A percentile compares a stretch with the other conserved stretches of the same genome.
Conservation (phyloP, 2,113 vertebrate species). For the Abramis brama region DNA sequence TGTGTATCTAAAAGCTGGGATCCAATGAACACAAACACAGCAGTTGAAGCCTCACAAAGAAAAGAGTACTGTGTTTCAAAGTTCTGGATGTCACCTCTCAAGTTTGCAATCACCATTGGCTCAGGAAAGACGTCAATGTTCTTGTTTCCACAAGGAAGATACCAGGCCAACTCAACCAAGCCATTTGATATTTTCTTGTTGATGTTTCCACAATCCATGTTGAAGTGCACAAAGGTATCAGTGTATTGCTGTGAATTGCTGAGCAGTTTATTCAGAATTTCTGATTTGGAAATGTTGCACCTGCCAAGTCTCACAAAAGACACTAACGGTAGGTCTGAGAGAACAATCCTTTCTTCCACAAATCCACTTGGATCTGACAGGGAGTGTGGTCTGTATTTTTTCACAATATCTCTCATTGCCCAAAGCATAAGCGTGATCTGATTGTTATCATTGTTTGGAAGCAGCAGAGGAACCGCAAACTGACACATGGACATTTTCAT, state of each 20-base stretch:
- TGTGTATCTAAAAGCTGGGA: conserved; percentile 53
- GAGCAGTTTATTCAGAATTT: conserved; percentile 71
- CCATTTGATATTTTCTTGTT: conserved; percentile 69
- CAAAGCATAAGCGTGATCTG: too few relatives aligned
- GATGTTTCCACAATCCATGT: conserved; percentile 52
- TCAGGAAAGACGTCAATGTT: conserved; percentile 59
- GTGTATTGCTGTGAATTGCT: conserved; percentile 61
- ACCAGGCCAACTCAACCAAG: conserved; percentile 75
- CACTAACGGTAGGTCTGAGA: conserved; percentile 55
- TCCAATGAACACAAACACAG: conserved; percentile 74
- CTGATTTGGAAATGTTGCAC: conserved; percentile 76
- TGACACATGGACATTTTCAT: too few relatives aligned
- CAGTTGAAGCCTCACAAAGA: conserved; percentile 72
- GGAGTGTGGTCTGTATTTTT: too few relatives aligned
- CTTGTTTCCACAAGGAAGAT: conserved; percentile 63
- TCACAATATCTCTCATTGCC: too few relatives aligned
- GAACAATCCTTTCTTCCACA: conserved; percentile 61
- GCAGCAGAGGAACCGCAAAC: too few relatives aligned
- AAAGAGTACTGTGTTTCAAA: conserved; percentile 69
- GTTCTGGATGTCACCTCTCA: conserved; percentile 67
- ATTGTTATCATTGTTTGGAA: too few relatives aligned
- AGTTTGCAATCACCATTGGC: conserved; percentile 68
- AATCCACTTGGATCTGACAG: conserved; percentile 54
- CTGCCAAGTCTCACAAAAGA: conserved; percentile 77
- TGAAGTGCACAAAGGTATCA: conserved; percentile 71